Conservation (phyloP, 2,113 vertebrate species). For the Antechinus stuartii region DNA sequence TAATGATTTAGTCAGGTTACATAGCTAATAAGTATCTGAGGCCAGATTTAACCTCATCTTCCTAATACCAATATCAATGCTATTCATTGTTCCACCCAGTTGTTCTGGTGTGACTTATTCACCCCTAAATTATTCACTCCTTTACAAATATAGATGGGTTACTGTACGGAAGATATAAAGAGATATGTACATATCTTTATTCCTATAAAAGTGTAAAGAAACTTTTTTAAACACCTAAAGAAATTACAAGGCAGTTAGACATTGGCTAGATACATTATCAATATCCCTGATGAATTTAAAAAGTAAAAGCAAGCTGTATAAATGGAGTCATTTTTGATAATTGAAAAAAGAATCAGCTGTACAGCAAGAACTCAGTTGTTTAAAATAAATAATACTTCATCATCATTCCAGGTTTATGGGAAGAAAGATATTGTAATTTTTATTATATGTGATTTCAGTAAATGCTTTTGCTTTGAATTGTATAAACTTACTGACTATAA, state of each 20-base stretch:
- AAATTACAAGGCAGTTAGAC: neutral
- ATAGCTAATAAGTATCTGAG: no score
- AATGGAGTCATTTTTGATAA: neutral
- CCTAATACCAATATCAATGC: no score
- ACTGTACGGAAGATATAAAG: neutral
- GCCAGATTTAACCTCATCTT: no score
- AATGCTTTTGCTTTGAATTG: neutral
- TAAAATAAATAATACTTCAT: neutral
- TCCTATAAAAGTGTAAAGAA: neutral
- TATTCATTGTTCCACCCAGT: no score
- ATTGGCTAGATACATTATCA: neutral
- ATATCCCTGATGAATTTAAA: neutral
- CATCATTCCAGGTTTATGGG: no score
- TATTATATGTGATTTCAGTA: neutral
- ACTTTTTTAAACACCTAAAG: neutral
- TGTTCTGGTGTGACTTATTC: neutral
- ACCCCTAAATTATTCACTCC: neutral
- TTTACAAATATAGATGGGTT: rapidly evolving
- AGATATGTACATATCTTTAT: neutral
- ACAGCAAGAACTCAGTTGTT: neutral
- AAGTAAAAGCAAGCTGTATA: neutral
- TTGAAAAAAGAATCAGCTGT: neutral
- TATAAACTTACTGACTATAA: neutral
- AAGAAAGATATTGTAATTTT: no score
- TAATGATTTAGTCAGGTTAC: neutral